Percentiles rank a stretch among this genome's conserved stretches.
Evolutionary conservation across 2,113 vertebrate species (phyloP).

Genomic region (Ophiodon elongatus): DNA sequence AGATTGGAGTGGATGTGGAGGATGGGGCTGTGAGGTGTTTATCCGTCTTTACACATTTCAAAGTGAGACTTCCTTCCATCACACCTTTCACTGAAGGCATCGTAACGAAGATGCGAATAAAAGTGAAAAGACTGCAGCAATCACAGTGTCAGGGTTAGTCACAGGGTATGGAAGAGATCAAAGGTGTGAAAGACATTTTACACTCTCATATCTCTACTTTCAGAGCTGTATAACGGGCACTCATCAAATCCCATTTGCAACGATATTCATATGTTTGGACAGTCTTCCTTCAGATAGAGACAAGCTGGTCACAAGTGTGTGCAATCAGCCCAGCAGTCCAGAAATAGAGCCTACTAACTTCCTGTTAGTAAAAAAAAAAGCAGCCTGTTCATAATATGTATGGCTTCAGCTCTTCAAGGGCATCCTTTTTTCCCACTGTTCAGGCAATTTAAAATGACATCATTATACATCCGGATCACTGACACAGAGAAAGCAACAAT

Average conservation of each 20-base stretch:
- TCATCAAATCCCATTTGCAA: background rate
- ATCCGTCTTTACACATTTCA: constrained; percentile 48
- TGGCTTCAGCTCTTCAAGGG: background rate
- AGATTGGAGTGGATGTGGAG: background rate
- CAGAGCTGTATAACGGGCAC: background rate
- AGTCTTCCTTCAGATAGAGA: background rate
- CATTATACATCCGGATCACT: background rate
- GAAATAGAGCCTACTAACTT: constrained; percentile 49
- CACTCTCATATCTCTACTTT: background rate
- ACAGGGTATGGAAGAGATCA: background rate
- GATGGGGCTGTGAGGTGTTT: constrained; percentile 14
- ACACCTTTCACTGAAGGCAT: constrained; percentile 27
- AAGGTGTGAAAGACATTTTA: constrained; percentile 2
- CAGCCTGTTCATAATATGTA: background rate
- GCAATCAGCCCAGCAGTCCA: constrained; percentile 8
- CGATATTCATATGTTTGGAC: background rate
- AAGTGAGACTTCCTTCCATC: constrained; percentile 55
- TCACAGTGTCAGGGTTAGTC: background rate
- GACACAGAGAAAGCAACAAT: background rate
- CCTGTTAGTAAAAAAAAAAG: constrained; percentile 42
- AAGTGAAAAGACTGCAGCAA: background rate
- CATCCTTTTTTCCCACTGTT: background rate
- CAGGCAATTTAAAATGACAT: background rate
- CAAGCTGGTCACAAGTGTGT: constrained; percentile 3
- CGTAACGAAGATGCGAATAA: constrained; percentile 10